These are phyloP conservation scores for Cryptocephalus primarius DNA, from an alignment of 2,888 invertebrate genomes.

Conservation along the genomic window DNA sequence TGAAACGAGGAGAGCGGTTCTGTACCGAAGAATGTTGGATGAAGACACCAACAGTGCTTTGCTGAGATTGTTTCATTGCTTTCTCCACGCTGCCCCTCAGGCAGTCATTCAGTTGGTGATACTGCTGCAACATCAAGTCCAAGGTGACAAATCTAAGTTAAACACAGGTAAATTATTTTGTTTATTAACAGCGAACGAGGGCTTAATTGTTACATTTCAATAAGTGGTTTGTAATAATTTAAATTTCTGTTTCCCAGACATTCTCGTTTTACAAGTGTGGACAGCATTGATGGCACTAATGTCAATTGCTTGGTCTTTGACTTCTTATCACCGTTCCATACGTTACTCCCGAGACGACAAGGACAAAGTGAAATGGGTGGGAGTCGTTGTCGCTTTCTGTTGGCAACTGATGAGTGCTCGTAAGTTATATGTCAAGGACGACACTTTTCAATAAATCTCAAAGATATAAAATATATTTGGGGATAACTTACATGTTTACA, in stretches of 20 bases:
- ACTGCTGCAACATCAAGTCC: conserved; percentile 26
- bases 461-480: no score
- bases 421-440: conserved; percentile 20
- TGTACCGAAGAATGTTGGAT: conserved; percentile 37
- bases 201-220: no score
- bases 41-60: conserved; percentile 39
- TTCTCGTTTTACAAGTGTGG: conserved; percentile 37
- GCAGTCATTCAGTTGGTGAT: conserved; percentile 37
- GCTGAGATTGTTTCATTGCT: conserved; percentile 37
- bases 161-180: conserved; percentile 9
- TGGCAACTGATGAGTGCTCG: conserved; percentile 49
- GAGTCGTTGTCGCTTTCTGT: conserved; percentile 42
- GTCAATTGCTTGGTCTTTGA: conserved; percentile 50
- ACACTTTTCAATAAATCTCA: no score
- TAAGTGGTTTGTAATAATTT: no score
- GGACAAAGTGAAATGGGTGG: conserved; percentile 41
- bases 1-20: conserved; percentile 28
- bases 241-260: conserved; percentile 21
- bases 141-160: conserved; percentile 17
- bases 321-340: conserved; percentile 48
- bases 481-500: no score
- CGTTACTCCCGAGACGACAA: conserved; percentile 45
- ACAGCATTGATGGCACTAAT: conserved; percentile 44
- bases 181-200: not conserved
- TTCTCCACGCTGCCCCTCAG: conserved; percentile 38